Evolutionary conservation across 2,888 invertebrate genomes (phyloP), one percentile per base, ranked within the genome.

Genomic region (Andrena fulva): DNA sequence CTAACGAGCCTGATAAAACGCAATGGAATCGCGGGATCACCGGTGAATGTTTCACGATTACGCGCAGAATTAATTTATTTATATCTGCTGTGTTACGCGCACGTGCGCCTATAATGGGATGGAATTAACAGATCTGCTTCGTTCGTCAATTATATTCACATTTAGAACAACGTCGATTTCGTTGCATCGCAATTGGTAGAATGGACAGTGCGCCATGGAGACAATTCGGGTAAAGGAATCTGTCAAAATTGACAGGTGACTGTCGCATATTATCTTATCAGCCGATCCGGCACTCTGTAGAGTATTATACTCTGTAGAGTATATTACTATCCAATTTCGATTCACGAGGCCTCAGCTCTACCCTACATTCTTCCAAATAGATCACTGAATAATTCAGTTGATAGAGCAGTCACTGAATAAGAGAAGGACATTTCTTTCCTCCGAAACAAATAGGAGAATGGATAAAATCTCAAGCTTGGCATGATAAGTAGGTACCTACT

Each of bases 31-130:
- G 27, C 6, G 5, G 5, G 52, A 20, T 16, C 33, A 12, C n/a
- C 8, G n/a, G 35, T 35, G 29, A 35, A 48, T 12, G 10, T 35
- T 27, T 10, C 12, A 48, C 77, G 48, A 52, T 80, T 54, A 50
- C 66, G 24, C 3, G 7, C 31, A 3, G n/a, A 16, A 82, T 75
- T 27, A 69, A 74, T 71, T 67, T 62, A 48, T 35, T 67, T 80
- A 56, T 67, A 67, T 54, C 6, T 8, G 27, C 56, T 24, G 60
- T 48, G 60, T 35, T 8, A 29, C 4, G 35, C 12, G 42, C 62
- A 24, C 16, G 6, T 0, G 12, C 29, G 2, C 16, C 3, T 48
- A 35, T 42, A 35, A 70, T 33, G 12, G 31, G 50, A 31, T 29
- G 24, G 54, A 71, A 62, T 54, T 60, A 52, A 60, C 54, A 29